Evolutionary conservation across 2,797 vertebrate species (phyloP), one percentile per base, ranked within the genome.

Genomic region (Oreortyx pictus): DNA sequence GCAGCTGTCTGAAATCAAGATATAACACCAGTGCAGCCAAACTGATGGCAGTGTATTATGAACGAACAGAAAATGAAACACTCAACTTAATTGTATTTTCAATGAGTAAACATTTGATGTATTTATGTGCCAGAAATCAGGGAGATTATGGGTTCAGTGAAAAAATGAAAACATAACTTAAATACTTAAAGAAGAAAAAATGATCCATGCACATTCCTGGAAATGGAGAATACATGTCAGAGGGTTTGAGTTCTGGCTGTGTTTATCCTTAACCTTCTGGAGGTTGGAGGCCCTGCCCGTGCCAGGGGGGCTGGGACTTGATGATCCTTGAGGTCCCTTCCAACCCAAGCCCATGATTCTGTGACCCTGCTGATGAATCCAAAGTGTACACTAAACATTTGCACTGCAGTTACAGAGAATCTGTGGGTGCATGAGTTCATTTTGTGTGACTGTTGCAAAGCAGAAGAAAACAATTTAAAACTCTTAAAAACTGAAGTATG

Each of bases 31-130:
- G 37, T 87, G 61, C 72, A 54, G 77, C 78, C 78, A 82, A 59
- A 22, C 37, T 72, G 61, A 80, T 90, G 62, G 61, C 57, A 77
- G 50, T 72, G 70, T 93, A 90, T 95, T 93, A 95, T 79, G 52
- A 92, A 89, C 89, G 82, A 89, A 77, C 20, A 87, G 75, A n/a
- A 54, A 62, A 93, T 66, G 68, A 89, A 80, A 85, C 75, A 79
- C 76, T 85, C 75, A 33, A 80, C 61, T 85, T 33, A 24, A 73
- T 82, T 82, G 25, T 74, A 16, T 84, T 88, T 90, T 87, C 50
- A 65, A 56, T 54, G 25, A 68, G 46, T 92, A 93, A 93, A 87
- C 41, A 39, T 74, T 74, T 85, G 61, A 85, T 90, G n/a, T 50
- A 41, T 90, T 85, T 60, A 29, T 70, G 19, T 44, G 43, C 86